Conservation (phyloP, 2,888 invertebrate genomes). For the Muschampia plurimacula region DNA sequence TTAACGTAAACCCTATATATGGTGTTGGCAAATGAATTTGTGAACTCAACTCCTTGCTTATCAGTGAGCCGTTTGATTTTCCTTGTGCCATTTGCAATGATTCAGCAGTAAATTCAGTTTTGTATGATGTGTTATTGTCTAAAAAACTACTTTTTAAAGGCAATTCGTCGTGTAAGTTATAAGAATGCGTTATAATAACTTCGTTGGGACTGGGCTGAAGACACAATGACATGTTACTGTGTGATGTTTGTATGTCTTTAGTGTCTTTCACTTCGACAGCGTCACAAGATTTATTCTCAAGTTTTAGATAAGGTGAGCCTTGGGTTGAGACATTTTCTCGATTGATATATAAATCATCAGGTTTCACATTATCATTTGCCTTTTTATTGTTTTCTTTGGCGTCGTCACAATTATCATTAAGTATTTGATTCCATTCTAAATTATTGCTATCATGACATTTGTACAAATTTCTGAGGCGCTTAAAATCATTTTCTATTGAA, state of each 20-base stretch:
- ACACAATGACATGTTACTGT: slow-evolving; percentile 25
- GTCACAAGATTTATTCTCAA: slow-evolving; percentile 59
- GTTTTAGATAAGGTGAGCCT: slow-evolving; percentile 11
- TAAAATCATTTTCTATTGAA: slow-evolving; percentile 74
- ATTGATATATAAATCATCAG: neutral
- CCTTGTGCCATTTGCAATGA: neutral
- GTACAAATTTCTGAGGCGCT: slow-evolving; percentile 65
- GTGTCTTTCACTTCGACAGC: slow-evolving; percentile 45
- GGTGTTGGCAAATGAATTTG: slow-evolving; percentile 43
- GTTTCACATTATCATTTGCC: neutral
- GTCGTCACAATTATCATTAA: neutral
- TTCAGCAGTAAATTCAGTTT: neutral
- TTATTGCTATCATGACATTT: slow-evolving; percentile 50
- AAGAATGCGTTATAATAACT: slow-evolving; percentile 31
- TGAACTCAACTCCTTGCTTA: slow-evolving; percentile 8
- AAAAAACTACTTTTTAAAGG: neutral
- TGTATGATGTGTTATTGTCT: neutral
- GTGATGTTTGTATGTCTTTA: slow-evolving; percentile 49
- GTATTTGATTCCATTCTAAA: neutral
- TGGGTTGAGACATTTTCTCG: slow-evolving; percentile 17
- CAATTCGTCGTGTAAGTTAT: slow-evolving; percentile 12
- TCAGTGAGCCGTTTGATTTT: slow-evolving; percentile 4
- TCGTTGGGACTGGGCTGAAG: slow-evolving; percentile 28
- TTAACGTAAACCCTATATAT: slow-evolving; percentile 65
- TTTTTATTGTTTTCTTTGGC: neutral